phyloP scores from a whole-genome alignment of 2,888 invertebrate genomes.

The Zaprionus obscuricornis region DNA sequence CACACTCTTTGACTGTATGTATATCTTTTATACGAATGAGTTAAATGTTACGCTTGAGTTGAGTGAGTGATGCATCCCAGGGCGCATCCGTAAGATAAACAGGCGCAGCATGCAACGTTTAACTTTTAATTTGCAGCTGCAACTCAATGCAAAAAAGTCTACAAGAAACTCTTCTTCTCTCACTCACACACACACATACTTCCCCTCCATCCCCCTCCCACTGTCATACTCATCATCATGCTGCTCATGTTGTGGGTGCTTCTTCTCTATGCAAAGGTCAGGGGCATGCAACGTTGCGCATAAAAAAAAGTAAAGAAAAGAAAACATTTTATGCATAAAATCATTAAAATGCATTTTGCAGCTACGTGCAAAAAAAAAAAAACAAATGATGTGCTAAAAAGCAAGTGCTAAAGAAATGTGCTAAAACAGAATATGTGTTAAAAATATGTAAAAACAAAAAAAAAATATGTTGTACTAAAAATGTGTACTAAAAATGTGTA shows the following conservation, averaged over 20 bases:
- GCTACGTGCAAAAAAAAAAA: constrained; percentile 20
- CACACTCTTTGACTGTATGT: constrained; percentile 50
- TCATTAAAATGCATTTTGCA: constrained; percentile 43
- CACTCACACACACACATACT: too few relatives aligned
- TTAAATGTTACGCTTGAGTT: constrained; percentile 76
- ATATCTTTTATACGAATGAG: constrained; percentile 76
- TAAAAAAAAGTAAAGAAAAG: not conserved
- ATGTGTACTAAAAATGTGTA: not conserved
- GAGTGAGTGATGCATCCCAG: constrained; percentile 79
- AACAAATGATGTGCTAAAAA: not conserved
- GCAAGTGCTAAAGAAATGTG: too few relatives aligned
- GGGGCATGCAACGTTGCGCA: constrained; percentile 67
- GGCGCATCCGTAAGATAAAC: constrained; percentile 78
- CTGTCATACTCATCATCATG: too few relatives aligned
- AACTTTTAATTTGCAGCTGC: constrained; percentile 75
- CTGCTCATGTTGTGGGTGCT: constrained; percentile 44
- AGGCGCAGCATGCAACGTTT: constrained; percentile 78
- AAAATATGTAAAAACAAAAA: too few relatives aligned
- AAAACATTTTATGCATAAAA: constrained; percentile 49
- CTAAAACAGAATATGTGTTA: too few relatives aligned
- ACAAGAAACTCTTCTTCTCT: too few relatives aligned
- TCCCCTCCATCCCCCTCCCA: too few relatives aligned
- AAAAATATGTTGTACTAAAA: too few relatives aligned
- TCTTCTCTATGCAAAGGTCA: constrained; percentile 57
- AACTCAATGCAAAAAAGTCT: too few relatives aligned